Evolutionary conservation across 2,797 vertebrate species (phyloP).

Genomic region (Delichon dasypus): DNA sequence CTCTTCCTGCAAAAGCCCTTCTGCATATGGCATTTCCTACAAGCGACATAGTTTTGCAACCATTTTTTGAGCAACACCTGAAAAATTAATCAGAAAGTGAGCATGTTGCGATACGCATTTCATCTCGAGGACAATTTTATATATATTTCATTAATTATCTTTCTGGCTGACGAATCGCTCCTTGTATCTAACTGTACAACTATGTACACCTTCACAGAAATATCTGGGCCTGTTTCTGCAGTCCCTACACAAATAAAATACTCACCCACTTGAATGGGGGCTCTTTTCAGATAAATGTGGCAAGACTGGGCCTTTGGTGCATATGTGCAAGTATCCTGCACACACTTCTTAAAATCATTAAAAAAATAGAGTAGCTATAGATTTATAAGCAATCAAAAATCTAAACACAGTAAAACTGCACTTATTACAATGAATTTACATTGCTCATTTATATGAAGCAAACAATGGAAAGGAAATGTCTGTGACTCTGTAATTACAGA

Average conservation of each 20-base stretch:
- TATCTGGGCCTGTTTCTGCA: not conserved
- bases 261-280: not conserved
- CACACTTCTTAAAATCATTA: constrained; percentile 8
- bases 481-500: not conserved
- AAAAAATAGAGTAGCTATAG: constrained; percentile 60
- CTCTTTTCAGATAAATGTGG: constrained; percentile 15
- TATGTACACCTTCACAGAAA: constrained; percentile 27
- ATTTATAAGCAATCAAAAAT: not conserved
- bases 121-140: not conserved
- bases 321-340: not conserved
- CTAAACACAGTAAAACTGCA: constrained; percentile 25
- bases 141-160: not conserved
- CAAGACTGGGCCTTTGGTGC: constrained; percentile 44
- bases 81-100: not conserved
- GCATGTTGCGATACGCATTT: not conserved
- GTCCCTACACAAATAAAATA: constrained; percentile 7
- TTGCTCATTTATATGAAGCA: constrained; percentile 4
- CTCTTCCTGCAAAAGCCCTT: constrained; percentile 41
- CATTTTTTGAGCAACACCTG: not conserved
- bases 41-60: not conserved
- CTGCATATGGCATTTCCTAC: not conserved
- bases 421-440: not conserved
- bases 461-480: constrained; percentile 27
- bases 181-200: not conserved
- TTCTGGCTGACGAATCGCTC: not conserved